These are phyloP conservation scores for Lucilia cuprina DNA, from an alignment of 1,140 invertebrate genomes.

Conservation along the genomic window DNA sequence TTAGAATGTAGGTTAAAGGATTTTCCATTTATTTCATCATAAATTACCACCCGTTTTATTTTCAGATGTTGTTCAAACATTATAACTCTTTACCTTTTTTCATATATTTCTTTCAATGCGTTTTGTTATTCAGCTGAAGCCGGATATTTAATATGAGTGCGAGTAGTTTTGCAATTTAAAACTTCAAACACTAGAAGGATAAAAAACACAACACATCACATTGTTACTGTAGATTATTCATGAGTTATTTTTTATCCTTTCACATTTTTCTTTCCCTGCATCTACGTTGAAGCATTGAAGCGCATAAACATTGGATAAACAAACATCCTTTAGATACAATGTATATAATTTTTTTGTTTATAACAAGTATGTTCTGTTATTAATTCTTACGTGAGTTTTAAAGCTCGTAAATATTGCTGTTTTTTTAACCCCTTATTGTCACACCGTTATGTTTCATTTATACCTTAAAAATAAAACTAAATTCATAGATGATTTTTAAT, in stretches of 20 bases:
- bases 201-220: background rate
- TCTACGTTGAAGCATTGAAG: constrained; percentile 56
- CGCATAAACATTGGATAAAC: constrained; percentile 62
- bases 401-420: no score
- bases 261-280: background rate
- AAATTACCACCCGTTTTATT: constrained; percentile 9
- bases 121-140: background rate
- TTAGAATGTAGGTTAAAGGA: constrained; percentile 23
- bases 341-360: background rate
- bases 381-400: constrained; percentile 29
- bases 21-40: constrained; percentile 15
- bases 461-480: background rate
- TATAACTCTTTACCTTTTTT: background rate
- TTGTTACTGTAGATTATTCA: constrained; percentile 24
- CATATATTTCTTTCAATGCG: background rate
- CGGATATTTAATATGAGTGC: background rate
- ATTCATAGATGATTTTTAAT: constrained; percentile 52
- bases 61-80: background rate
- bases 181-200: background rate
- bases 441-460: constrained; percentile 50
- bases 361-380: constrained; percentile 44
- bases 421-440: constrained; percentile 41
- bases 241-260: background rate
- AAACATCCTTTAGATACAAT: constrained; percentile 46
- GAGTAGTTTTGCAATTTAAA: background rate